Evolutionary conservation across 2,113 vertebrate species (phyloP).

Genomic region (Theristicus caerulescens): DNA sequence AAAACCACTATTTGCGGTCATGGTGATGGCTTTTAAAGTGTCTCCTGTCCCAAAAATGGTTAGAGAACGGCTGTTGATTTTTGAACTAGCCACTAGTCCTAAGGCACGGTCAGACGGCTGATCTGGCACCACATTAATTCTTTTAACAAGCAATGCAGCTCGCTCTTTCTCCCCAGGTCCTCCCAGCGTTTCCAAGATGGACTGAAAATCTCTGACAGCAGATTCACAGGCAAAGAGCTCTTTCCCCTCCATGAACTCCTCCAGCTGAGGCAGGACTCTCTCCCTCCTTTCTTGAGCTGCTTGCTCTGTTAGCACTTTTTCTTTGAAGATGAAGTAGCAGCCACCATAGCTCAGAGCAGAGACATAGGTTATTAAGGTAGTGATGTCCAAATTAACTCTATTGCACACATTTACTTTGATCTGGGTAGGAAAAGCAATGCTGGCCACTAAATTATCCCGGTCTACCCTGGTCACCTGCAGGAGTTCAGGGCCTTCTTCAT

Average conservation of each 20-base stretch:
- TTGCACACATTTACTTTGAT: constrained; percentile 85
- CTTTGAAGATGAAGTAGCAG: constrained; percentile 88
- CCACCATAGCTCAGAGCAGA: constrained; percentile 92
- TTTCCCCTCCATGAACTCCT: constrained; percentile 90
- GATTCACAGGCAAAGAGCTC: constrained; percentile 91
- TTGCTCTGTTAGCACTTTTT: constrained; percentile 93
- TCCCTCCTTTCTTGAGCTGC: constrained; percentile 87
- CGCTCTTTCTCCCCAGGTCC: constrained; percentile 88
- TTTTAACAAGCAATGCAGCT: constrained; percentile 79
- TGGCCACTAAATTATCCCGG: constrained; percentile 82
- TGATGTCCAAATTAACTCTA: constrained; percentile 94
- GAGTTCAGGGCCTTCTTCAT: constrained; percentile 69
- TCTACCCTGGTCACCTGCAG: constrained; percentile 83
- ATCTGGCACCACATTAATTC: constrained; percentile 85
- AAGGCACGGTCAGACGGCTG: constrained; percentile 86
- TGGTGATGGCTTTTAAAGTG: constrained; percentile 87
- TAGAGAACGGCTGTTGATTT: constrained; percentile 89
- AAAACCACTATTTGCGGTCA: constrained; percentile 96
- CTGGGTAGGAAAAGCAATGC: constrained; percentile 86
- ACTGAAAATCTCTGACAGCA: constrained; percentile 90
- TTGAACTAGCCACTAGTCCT: constrained; percentile 84
- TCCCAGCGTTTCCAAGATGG: constrained; percentile 90
- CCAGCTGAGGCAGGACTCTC: constrained; percentile 85
- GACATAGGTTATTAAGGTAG: constrained; percentile 91
- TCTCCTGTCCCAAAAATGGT: constrained; percentile 95